Evolutionary conservation across 2,888 invertebrate species (phyloP).

Genomic region (Sepioteuthis lessoniana): DNA sequence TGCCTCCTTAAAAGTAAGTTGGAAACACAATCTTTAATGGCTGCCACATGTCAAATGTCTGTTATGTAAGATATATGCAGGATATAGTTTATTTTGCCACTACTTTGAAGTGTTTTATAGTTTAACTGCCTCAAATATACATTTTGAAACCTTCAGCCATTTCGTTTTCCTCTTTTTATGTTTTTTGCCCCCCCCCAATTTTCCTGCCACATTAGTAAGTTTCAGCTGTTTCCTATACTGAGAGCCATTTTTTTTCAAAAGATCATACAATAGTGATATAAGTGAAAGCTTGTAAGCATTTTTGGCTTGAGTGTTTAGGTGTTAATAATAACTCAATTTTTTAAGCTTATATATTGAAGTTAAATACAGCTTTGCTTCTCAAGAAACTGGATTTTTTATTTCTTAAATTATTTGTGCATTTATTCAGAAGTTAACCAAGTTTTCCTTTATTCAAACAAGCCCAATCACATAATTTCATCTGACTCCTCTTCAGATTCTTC

Average conservation of each 20-base stretch:
- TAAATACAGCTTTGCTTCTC: too few species aligned
- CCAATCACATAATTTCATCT: constrained; percentile 95
- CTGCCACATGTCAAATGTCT: background rate
- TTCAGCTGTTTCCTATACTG: background rate
- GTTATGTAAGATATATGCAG: background rate
- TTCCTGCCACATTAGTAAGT: background rate
- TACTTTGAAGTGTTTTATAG: background rate
- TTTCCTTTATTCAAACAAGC: constrained; percentile 78
- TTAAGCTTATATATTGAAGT: too few species aligned
- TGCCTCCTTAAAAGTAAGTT: constrained; percentile 42
- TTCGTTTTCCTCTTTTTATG: background rate
- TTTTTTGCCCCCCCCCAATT: too few species aligned
- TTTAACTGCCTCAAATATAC: background rate
- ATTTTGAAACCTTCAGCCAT: background rate
- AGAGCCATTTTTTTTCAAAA: too few species aligned
- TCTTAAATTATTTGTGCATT: too few species aligned
- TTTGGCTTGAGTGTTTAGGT: too few species aligned
- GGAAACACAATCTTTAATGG: background rate
- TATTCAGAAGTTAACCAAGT: background rate
- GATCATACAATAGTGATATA: too few species aligned
- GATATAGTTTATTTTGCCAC: background rate
- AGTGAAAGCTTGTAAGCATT: too few species aligned
- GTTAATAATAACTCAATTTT: too few species aligned
- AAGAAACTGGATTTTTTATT: too few species aligned
- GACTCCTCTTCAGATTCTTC: constrained; percentile 82